These are phyloP conservation scores for Camelus dromedarius DNA, from an alignment of 2,113 vertebrate genomes.

Conservation along the genomic window DNA sequence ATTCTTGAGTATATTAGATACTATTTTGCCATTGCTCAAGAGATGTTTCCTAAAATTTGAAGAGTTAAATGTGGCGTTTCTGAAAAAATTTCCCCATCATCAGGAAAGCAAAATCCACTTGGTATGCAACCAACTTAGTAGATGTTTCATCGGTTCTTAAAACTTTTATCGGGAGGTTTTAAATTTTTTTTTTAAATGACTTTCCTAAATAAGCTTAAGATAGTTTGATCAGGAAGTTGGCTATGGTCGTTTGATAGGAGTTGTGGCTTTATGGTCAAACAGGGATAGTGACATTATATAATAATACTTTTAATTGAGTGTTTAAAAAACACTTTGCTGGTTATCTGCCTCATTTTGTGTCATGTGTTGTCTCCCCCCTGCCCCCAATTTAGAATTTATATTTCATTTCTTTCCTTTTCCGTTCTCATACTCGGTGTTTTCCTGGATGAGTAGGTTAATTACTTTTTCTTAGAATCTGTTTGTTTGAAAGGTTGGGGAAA, in stretches of 20 bases:
- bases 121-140: background rate
- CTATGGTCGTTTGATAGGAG: background rate
- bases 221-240: conserved; percentile 34
- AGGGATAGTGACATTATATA: background rate
- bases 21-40: background rate
- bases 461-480: conserved; percentile 43
- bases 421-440: background rate
- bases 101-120: background rate
- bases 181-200: background rate
- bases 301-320: background rate
- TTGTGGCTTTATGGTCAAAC: conserved; percentile 43
- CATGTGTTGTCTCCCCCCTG: no score
- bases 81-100: background rate
- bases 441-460: background rate
- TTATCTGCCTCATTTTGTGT: background rate
- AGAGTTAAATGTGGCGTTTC: background rate
- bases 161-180: background rate
- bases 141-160: background rate
- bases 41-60: background rate
- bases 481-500: conserved; percentile 19
- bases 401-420: background rate
- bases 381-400: background rate
- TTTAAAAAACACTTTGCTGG: background rate
- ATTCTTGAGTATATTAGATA: background rate
- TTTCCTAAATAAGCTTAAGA: background rate